Base-by-base conservation (phyloP, 2,113 vertebrate genomes). In the Delphinapterus leucas region DNA sequence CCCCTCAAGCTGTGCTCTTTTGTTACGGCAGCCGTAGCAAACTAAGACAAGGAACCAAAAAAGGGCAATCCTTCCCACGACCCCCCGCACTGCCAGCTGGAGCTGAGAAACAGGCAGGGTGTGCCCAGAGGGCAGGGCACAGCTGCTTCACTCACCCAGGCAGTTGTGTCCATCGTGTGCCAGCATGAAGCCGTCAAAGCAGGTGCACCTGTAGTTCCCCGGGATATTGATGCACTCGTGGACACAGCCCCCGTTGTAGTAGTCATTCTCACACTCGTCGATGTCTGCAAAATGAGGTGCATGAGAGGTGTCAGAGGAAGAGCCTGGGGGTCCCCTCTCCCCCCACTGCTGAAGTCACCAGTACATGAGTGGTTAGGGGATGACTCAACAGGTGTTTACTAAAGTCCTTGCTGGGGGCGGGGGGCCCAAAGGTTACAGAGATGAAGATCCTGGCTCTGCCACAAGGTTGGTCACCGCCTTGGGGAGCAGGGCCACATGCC, bases 161-260 rank as follows among this genome's bases (percentile, higher is more conserved):
- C 99, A 99, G 98, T 99, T 99, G 99, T 99, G 99, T 96, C 99
- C 99, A 0, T 99, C 99, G 0, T 99, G 99, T 6, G 99, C 99
- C 98, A 99, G 97, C 99, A 99, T 99, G 99, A 99, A 99, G 3
- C 99, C 99, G 44, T 99, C 99, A 0, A 99, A 99, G 98, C 99
- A 99, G 0, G 99, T 99, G 93, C 99, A 99, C 79, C 99, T 98
- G 99, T 99, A 99, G 99, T 99, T 99, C 12, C 99, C 99, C 0
- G 99, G 99, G 96, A 99, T 99, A 98, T 99, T 99, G 99, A 99
- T 99, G 94, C 99, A 99, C 95, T 99, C 99, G 0, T 99, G 99
- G 81, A 99, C 99, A 13, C 99, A 99, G 88, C 99, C 99, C 0
- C 99, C 99, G 0, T 99, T 99, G 99, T 99, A 99, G 98, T 99